Evolutionary conservation across 2,888 invertebrate species (phyloP).

Genomic region (Ophion obscuratus): DNA sequence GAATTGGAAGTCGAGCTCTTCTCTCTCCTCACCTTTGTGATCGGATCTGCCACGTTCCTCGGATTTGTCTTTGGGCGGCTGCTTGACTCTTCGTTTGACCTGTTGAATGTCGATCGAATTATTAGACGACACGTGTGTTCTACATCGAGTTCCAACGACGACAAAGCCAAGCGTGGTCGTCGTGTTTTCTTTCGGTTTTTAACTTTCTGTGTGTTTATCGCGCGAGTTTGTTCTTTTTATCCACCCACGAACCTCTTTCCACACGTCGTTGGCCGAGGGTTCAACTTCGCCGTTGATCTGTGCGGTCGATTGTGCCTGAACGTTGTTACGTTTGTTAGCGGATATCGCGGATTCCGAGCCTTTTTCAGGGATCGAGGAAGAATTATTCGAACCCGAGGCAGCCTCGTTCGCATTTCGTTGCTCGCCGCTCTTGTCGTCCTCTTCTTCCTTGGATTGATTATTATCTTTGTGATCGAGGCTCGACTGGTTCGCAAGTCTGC

Average conservation of each 20-base stretch:
- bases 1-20: constrained; percentile 98
- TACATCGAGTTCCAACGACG: constrained; percentile 46
- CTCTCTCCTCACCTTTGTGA: constrained; percentile 85
- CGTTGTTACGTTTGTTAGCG: constrained; percentile 41
- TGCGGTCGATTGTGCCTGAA: constrained; percentile 45
- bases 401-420: constrained; percentile 51
- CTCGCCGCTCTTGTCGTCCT: constrained; percentile 66
- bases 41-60: constrained; percentile 75
- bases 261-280: constrained; percentile 84
- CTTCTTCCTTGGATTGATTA: constrained; percentile 51
- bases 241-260: constrained; percentile 86
- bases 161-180: constrained; percentile 31
- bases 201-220: constrained; percentile 2
- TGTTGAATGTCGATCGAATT: constrained; percentile 69
- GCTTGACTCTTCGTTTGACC: constrained; percentile 84
- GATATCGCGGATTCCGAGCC: constrained; percentile 23
- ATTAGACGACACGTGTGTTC: constrained; percentile 38
- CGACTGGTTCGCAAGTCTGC: constrained; percentile 67
- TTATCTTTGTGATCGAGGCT: constrained; percentile 56
- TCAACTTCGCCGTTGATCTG: constrained; percentile 74
- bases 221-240: constrained; percentile 30
- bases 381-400: constrained; percentile 5
- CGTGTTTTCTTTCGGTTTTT: constrained; percentile 1
- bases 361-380: constrained; percentile 26
- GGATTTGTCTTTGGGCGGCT: constrained; percentile 78